These are phyloP conservation scores for Hippolais icterina DNA, from an alignment of 2,113 vertebrate genomes.

Conservation along the genomic window DNA sequence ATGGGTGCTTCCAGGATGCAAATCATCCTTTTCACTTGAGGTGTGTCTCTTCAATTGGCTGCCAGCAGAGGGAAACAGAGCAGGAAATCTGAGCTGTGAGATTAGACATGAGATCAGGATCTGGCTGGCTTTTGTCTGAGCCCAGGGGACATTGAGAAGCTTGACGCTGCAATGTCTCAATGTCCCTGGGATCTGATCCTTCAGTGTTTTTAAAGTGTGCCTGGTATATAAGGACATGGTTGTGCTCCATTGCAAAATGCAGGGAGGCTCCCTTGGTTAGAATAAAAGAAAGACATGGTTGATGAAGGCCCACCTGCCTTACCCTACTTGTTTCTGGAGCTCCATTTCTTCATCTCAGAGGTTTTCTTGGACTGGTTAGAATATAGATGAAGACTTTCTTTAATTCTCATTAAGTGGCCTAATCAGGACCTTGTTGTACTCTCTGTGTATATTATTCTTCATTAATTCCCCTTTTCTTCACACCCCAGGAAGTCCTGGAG, in stretches of 20 bases:
- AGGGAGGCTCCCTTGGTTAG: not conserved
- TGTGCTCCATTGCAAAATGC: not conserved
- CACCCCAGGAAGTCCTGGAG: not conserved
- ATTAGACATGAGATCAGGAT: not conserved
- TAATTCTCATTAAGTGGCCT: not conserved
- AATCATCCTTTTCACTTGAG: not conserved
- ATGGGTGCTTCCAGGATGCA: not conserved
- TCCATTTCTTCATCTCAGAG: not conserved
- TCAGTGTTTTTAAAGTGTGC: not conserved
- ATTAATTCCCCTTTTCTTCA: not conserved
- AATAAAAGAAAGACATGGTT: not conserved
- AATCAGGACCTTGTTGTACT: not conserved
- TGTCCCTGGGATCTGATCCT: not conserved
- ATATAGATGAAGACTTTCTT: not conserved
- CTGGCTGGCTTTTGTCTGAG: not conserved
- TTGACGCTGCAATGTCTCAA: not conserved
- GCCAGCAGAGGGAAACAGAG: not conserved
- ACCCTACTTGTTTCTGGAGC: not conserved
- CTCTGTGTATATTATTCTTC: not conserved
- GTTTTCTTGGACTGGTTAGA: not conserved
- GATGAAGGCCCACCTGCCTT: not conserved
- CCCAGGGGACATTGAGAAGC: not conserved
- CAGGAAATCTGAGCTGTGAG: not conserved
- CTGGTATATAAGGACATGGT: not conserved
- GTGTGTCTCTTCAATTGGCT: not conserved